These are phyloP conservation scores for Bombus sylvicola DNA, from an alignment of 1,140 invertebrate genomes.

Conservation along the genomic window DNA sequence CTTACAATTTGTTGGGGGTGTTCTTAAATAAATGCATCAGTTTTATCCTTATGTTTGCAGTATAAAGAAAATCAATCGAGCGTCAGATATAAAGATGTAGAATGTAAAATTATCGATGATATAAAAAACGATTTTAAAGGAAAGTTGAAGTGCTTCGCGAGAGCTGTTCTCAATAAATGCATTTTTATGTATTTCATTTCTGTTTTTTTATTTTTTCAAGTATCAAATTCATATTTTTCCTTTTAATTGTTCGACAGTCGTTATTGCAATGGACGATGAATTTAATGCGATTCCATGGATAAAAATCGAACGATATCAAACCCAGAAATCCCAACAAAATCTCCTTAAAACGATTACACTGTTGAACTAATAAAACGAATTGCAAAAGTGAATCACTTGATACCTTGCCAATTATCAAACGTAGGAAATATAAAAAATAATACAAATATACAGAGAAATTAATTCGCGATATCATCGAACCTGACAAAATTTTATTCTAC, in stretches of 20 bases:
- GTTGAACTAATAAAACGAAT: slow-evolving; percentile 16
- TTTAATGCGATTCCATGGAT: slow-evolving; percentile 14
- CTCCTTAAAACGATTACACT: background rate
- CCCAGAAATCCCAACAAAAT: background rate
- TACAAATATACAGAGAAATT: background rate
- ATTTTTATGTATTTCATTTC: background rate
- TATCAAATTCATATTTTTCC: background rate
- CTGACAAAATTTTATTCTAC: background rate
- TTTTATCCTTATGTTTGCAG: background rate
- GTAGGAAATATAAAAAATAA: background rate
- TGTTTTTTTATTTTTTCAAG: background rate
- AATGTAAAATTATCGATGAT: background rate
- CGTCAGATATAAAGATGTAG: background rate
- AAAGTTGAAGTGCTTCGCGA: background rate
- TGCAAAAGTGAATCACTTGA: slow-evolving; percentile 20
- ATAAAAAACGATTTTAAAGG: background rate
- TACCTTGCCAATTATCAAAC: background rate
- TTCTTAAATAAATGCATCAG: background rate
- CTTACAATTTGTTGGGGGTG: too few species aligned
- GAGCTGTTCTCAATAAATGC: background rate
- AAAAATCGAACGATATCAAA: background rate
- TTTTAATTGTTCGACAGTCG: slow-evolving; percentile 17
- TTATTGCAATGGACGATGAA: background rate
- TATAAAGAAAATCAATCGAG: background rate
- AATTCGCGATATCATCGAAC: background rate